Percentiles rank a stretch among this genome's conserved stretches.
Evolutionary conservation across 2,888 invertebrate genomes (phyloP).

Genomic region (Caradrina kadenii): DNA sequence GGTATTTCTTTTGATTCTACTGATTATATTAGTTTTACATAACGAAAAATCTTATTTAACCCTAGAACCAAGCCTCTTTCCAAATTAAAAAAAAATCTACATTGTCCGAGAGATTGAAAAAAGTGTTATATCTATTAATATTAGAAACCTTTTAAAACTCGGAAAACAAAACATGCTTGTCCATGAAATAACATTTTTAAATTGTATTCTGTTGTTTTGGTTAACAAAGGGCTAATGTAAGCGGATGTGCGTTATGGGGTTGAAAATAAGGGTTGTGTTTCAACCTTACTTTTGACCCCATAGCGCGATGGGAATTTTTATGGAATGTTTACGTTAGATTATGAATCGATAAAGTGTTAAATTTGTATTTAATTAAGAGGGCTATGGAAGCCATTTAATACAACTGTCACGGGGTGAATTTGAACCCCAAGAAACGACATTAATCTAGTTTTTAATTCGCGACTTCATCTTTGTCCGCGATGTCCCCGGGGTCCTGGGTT

Average conservation of each 20-base stretch:
- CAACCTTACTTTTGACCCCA: background rate
- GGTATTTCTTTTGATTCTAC: too few species aligned
- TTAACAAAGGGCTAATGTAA: slow-evolving; percentile 31
- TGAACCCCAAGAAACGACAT: too few species aligned
- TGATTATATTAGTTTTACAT: background rate
- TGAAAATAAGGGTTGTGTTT: slow-evolving; percentile 22
- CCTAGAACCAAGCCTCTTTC: background rate
- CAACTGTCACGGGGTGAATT: too few species aligned
- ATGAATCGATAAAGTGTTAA: slow-evolving; percentile 20
- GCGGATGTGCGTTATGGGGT: slow-evolving; percentile 30
- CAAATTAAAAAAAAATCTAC: background rate
- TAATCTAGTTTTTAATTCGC: too few species aligned
- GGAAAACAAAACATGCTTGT: slow-evolving; percentile 16
- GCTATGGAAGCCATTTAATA: background rate
- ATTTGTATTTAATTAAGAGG: slow-evolving; percentile 16
- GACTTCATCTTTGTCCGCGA: too few species aligned
- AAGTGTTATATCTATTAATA: slow-evolving; percentile 7
- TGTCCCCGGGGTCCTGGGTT: too few species aligned
- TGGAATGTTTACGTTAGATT: slow-evolving; percentile 22
- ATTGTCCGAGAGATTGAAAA: background rate
- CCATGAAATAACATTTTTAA: slow-evolving; percentile 1
- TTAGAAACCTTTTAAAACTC: slow-evolving; percentile 36
- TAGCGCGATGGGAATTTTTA: slow-evolving; percentile 48
- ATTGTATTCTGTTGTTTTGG: slow-evolving; percentile 43
- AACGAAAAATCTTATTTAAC: background rate